Evolutionary conservation across 2,888 invertebrate genomes (phyloP).

Genomic region (Pristionchus entomophagus): DNA sequence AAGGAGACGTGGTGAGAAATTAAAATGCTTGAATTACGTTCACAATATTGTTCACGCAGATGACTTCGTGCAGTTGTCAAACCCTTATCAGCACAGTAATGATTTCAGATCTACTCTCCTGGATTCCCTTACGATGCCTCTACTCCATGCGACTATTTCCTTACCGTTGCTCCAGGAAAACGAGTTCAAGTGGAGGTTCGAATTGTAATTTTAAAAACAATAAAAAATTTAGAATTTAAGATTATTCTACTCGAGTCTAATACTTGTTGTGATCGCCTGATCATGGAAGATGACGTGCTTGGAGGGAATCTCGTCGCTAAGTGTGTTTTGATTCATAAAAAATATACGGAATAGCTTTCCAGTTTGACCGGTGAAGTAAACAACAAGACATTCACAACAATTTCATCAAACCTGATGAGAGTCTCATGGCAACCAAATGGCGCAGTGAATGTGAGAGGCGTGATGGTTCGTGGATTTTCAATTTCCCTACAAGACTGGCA

Average conservation of each 20-base stretch:
- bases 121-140: slow-evolving; percentile 10
- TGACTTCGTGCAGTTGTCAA: too few relatives aligned
- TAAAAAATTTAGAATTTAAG: background rate
- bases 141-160: background rate
- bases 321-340: background rate
- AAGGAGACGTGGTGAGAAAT: background rate
- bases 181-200: slow-evolving; percentile 3
- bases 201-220: background rate
- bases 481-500: background rate
- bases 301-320: background rate
- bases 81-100: too few relatives aligned
- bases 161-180: background rate
- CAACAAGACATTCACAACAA: background rate
- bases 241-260: background rate
- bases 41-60: too few relatives aligned
- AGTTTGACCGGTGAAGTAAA: slow-evolving; percentile 8
- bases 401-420: background rate
- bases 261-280: background rate
- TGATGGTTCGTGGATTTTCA: background rate
- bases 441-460: slow-evolving; percentile 21
- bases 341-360: background rate
- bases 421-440: slow-evolving; percentile 31
- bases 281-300: background rate
- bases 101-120: background rate
- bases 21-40: too few relatives aligned